Conservation (phyloP, 1,140 invertebrate species). For the Pygmarrhopalites habei region DNA sequence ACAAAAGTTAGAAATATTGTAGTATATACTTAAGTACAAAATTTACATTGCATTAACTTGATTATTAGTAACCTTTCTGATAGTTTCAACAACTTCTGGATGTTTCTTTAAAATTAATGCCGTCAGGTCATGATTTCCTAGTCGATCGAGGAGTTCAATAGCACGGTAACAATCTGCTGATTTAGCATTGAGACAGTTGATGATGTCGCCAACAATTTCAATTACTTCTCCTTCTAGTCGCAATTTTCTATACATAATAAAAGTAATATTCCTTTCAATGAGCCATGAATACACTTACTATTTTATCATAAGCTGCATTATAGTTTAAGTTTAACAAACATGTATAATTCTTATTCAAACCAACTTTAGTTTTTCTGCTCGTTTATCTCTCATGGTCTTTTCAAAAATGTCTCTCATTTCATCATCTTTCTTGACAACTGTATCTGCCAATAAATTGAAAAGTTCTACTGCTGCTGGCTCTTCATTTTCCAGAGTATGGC, state of each 20-base stretch:
- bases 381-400: slow-evolving; percentile 6
- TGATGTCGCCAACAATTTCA: slow-evolving; percentile 65
- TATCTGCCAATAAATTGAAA: slow-evolving; percentile 50
- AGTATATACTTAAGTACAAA: not conserved
- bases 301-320: no score
- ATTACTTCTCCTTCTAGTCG: slow-evolving; percentile 62
- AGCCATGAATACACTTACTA: no score
- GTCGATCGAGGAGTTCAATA: slow-evolving; percentile 33
- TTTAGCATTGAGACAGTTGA: slow-evolving; percentile 56
- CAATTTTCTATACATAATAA: no score
- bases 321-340: no score
- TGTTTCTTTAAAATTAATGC: slow-evolving; percentile 77
- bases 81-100: slow-evolving; percentile 67
- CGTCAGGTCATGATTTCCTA: slow-evolving; percentile 47
- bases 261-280: no score
- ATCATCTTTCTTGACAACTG: slow-evolving; percentile 47
- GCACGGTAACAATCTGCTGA: slow-evolving; percentile 54
- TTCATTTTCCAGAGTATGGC: slow-evolving; percentile 48
- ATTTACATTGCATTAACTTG: not conserved
- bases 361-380: not conserved
- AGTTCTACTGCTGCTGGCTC: slow-evolving; percentile 52
- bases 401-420: slow-evolving; percentile 43
- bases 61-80: slow-evolving; percentile 46
- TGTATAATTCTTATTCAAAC: no score
- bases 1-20: not conserved